Base-by-base conservation (phyloP, 1,140 invertebrate genomes). In the Aricia agestis region DNA sequence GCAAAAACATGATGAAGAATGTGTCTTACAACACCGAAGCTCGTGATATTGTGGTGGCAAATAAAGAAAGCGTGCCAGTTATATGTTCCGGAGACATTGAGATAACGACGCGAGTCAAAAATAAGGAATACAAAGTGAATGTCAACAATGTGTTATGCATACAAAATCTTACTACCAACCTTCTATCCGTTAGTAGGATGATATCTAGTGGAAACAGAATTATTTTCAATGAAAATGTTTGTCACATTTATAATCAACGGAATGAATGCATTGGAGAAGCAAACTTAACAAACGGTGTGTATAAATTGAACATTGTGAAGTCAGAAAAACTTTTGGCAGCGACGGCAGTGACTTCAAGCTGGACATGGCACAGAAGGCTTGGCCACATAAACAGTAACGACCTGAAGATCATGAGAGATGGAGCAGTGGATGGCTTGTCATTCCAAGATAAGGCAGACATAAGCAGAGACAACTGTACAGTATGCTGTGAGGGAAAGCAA, bases 121-220 rank as follows among this genome's bases (percentile, higher is more conserved):
- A 70, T 52, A 69, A 45, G 0, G 45, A 69, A 10, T 68, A 66
- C 17, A 25, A 67, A 41, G 65, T 73, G 10, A 15, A 10, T 19
- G 57, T 73, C 1, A 73, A 70, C 2, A 67, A 76, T 70, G 76
- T 76, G 42, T 74, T 77, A 57, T 74, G 52, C 67, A 69, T 79
- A 18, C 77, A 76, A 5, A 76, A 69, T 19, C 67, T 81, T 2
- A 75, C 79, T 0, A 78, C 75, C 0, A 80, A 72, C 42, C 71
- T 80, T 70, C 63, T 78, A 32, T 76, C 78, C 58, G 74, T 80
- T 31, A 80, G 78, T 65, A 68, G 66, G 45, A 68, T 80, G 18
- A 78, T 76, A 31, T 58, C 67, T 18, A 74, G 67, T 59, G 77
- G 75, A 5, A 78, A 78, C 67, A 75, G 36, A 74, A 36, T 74